These are phyloP conservation scores for Acanthoscelides obtectus DNA, from an alignment of 2,888 invertebrate species.

Conservation along the genomic window DNA sequence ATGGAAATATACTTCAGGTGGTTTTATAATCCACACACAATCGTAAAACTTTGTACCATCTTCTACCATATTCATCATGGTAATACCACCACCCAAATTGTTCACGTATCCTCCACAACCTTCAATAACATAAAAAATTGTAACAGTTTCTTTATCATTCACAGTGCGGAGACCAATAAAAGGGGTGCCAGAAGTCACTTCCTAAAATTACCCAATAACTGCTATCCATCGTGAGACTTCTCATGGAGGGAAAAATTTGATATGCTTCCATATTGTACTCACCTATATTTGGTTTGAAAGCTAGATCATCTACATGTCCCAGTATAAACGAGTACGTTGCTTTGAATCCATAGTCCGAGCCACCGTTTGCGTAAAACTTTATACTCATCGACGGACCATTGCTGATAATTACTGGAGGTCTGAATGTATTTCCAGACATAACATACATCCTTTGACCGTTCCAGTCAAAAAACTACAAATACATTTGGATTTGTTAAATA, in stretches of 20 bases:
- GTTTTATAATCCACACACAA: slow-evolving; percentile 68
- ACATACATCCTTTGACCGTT: slow-evolving; percentile 62
- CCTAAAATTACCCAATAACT: neutral
- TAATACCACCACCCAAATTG: slow-evolving; percentile 66
- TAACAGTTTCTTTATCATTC: neutral
- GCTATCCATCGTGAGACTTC: too few species aligned
- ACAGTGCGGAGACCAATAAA: too few species aligned
- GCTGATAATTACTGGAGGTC: slow-evolving; percentile 63
- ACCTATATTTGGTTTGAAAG: slow-evolving; percentile 30
- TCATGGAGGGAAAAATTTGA: too few species aligned
- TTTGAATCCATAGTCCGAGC: slow-evolving; percentile 61
- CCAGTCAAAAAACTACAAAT: slow-evolving; percentile 59
- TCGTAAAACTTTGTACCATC: slow-evolving; percentile 58
- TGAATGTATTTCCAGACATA: slow-evolving; percentile 61
- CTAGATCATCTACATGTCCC: slow-evolving; percentile 23
- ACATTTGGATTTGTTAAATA: slow-evolving; percentile 2
- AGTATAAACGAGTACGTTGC: slow-evolving; percentile 49
- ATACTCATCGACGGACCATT: slow-evolving; percentile 59
- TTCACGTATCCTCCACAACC: slow-evolving; percentile 69
- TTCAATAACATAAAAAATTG: slow-evolving; percentile 29
- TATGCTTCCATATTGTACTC: slow-evolving; percentile 1
- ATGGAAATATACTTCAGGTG: slow-evolving; percentile 58
- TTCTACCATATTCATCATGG: slow-evolving; percentile 68
- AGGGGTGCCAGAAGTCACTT: neutral
- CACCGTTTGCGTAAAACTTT: slow-evolving; percentile 67